Base-by-base conservation (phyloP, 1,140 invertebrate genomes). In the Nebria ingens region DNA sequence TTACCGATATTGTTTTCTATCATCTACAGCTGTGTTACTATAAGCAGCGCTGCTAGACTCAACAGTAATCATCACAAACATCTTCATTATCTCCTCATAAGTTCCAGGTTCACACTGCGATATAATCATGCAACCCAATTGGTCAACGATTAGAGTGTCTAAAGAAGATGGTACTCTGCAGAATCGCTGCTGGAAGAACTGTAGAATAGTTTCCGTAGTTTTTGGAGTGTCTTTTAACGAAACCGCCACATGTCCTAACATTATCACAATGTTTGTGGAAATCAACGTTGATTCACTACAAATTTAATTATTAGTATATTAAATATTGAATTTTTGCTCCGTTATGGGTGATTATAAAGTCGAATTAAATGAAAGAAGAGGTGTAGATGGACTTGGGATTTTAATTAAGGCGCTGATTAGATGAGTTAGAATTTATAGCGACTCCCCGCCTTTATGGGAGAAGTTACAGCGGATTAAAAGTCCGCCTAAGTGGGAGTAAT, bases 131-230 rank as follows among this genome's bases (percentile, higher is more conserved):
- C 92, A 95, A 9, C 95, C 96, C 15, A 99, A 74, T 70, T 98
- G 95, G 71, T 97, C 93, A 11, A 99, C 91, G 65, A 99, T 98
- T 4, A 98, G 72, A 1, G 85, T 86, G 70, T 99, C 96, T 45
- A 98, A 77, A 21, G 84, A 79, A 9, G 85, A 86, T 0, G 92
- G 92, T 2, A 92, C 87, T 52, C 89, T 84, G 61, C 93, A 97
- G 66, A 99, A 92, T 58, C 93, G 80, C 70, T 98, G 94, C 62
- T 96, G 93, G 66, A 98, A 96, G 68, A 98, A 98, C 68, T 96
- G 92, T 19, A 98, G 73, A 56, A 98, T 93, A n/a, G 90, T 94
- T 59, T 95, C 90, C 0, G 89, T 93, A 0, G 91, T 92, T 62
- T 92, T 91, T 0, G 90, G 87, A 1, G 89, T 93, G 61, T 97